Percentiles rank a stretch among this genome's conserved stretches.
phyloP scores from a whole-genome alignment of 1,140 invertebrate genomes.

The Papilio polytes region DNA sequence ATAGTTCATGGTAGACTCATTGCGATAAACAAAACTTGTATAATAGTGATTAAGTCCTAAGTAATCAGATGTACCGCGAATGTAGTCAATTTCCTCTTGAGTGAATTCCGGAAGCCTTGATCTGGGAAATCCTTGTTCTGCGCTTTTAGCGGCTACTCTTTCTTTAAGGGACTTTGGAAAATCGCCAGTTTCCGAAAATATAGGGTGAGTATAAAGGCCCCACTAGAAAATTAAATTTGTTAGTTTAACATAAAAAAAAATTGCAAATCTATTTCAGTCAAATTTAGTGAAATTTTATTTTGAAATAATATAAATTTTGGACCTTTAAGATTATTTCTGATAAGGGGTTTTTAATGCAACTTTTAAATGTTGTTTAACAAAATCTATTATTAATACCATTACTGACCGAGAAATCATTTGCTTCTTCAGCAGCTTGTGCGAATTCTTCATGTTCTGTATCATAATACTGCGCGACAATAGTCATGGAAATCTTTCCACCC shows the following conservation, averaged over 20 bases:
- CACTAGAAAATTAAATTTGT: slow-evolving; percentile 54
- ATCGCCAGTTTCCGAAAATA: slow-evolving; percentile 84
- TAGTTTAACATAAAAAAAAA: background rate
- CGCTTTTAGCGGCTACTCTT: slow-evolving; percentile 81
- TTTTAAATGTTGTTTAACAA: background rate
- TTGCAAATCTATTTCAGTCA: too few species aligned
- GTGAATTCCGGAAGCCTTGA: slow-evolving; percentile 78
- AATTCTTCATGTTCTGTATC: slow-evolving; percentile 79
- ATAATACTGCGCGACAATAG: slow-evolving; percentile 77
- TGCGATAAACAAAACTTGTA: slow-evolving; percentile 61
- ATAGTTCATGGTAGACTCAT: slow-evolving; percentile 48
- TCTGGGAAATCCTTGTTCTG: slow-evolving; percentile 70
- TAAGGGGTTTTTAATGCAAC: background rate
- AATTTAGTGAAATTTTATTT: too few species aligned
- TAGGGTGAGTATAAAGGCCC: slow-evolving; percentile 79
- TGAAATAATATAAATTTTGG: too few species aligned
- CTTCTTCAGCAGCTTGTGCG: slow-evolving; percentile 77
- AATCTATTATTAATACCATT: background rate
- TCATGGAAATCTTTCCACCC: slow-evolving; percentile 82
- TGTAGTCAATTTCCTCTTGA: slow-evolving; percentile 57
- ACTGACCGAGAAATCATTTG: slow-evolving; percentile 75
- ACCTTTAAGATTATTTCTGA: too few species aligned
- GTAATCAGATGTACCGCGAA: slow-evolving; percentile 83
- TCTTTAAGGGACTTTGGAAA: slow-evolving; percentile 85
- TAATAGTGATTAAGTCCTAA: slow-evolving; percentile 86